Conservation (phyloP, 2,888 invertebrate genomes). For the Abscondita cerata region DNA sequence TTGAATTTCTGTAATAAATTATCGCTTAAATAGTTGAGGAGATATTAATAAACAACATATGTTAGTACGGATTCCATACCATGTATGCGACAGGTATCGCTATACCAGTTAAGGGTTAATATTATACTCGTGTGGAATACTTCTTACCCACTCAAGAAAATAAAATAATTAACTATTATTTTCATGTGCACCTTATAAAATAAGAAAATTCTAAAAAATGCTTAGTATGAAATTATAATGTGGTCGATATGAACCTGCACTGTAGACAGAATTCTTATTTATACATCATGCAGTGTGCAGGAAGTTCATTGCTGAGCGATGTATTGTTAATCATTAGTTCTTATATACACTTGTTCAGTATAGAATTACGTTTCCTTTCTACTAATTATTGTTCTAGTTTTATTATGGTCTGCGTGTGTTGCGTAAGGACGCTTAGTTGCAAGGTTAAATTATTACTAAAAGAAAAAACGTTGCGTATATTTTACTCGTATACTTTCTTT, state of each 20-base stretch:
- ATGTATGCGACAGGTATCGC: no score
- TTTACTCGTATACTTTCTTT: neutral
- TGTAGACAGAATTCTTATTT: conserved; percentile 11
- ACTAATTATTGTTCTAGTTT: conserved; percentile 26
- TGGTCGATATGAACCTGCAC: conserved; percentile 13
- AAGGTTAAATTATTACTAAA: conserved; percentile 14
- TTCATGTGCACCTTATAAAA: no score
- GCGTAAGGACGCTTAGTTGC: conserved; percentile 9
- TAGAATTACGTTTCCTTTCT: conserved; percentile 34
- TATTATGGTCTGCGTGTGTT: conserved; percentile 15
- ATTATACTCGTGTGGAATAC: no score
- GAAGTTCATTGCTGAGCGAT: conserved; percentile 27
- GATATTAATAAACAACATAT: no score
- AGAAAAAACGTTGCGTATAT: conserved; percentile 4
- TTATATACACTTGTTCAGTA: conserved; percentile 33
- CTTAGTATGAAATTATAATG: no score
- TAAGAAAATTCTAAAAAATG: no score
- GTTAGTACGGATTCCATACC: no score
- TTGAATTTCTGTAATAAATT: no score
- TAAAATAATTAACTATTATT: no score
- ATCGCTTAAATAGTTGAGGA: no score
- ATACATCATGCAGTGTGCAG: conserved; percentile 26
- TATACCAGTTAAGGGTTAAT: no score
- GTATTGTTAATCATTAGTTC: conserved; percentile 25
- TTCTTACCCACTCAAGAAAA: no score